phyloP scores from a whole-genome alignment of 2,113 vertebrate genomes.

The Vireo altiloquus region DNA sequence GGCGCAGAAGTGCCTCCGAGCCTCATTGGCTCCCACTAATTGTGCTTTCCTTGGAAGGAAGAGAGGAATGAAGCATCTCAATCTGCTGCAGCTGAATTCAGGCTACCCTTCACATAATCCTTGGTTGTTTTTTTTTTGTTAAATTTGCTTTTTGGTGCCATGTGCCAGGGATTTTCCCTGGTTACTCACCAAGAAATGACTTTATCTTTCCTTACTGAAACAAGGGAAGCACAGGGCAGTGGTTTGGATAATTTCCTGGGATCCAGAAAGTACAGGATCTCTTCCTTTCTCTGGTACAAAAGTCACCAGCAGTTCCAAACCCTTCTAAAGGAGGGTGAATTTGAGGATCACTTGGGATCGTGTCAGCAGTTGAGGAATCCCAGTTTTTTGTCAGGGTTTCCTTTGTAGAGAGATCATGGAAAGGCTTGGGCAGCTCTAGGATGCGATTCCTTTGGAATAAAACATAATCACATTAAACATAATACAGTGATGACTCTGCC shows the following conservation, averaged over 20 bases:
- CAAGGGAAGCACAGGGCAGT: accelerated
- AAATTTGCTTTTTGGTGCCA: not conserved
- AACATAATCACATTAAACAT: not conserved
- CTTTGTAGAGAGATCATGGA: not conserved
- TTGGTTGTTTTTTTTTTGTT: too few relatives aligned
- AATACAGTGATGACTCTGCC: accelerated
- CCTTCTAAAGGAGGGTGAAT: not conserved
- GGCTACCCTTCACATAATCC: not conserved
- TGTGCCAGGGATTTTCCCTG: not conserved
- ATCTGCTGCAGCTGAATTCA: not conserved
- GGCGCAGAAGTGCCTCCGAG: not conserved
- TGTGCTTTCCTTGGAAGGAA: not conserved
- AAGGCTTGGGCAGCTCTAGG: not conserved
- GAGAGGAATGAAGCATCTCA: not conserved
- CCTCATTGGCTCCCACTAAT: not conserved
- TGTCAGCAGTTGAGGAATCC: not conserved
- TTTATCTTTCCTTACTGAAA: not conserved
- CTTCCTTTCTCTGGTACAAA: not conserved
- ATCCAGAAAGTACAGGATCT: not conserved
- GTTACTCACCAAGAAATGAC: not conserved
- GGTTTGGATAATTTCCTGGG: not conserved
- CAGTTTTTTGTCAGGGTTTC: not conserved
- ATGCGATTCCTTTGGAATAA: not conserved
- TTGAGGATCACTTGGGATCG: not conserved
- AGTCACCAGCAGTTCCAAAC: not conserved